Percentiles rank a stretch among this genome's conserved stretches.
These are phyloP conservation scores for Vesta saturnalis DNA, from an alignment of 2,888 invertebrate species.

Conservation along the genomic window DNA sequence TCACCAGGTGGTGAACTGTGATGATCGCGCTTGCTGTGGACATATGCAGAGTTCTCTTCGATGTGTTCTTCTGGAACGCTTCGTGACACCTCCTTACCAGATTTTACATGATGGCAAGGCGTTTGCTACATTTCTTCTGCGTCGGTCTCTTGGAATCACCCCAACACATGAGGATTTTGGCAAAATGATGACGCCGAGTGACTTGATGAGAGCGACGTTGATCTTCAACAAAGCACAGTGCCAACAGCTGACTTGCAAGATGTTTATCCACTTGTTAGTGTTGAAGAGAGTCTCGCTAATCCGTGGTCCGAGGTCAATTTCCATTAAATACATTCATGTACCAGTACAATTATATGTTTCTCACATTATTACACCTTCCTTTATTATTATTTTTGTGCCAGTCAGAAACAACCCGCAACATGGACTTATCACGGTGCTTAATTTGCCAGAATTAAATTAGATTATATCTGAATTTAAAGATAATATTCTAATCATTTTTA, in stretches of 20 bases:
- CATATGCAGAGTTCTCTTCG: background rate
- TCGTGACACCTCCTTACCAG: background rate
- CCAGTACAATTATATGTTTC: too few species aligned
- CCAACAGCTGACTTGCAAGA: constrained; percentile 5
- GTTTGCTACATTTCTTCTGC: background rate
- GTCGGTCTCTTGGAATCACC: background rate
- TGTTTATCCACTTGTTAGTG: constrained; percentile 5
- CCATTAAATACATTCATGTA: too few species aligned
- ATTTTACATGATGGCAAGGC: background rate
- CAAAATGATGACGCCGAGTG: background rate
- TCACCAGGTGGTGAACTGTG: too few species aligned
- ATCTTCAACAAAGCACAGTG: constrained; percentile 4
- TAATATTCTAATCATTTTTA: too few species aligned
- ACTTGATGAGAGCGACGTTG: background rate
- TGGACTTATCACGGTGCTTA: too few species aligned
- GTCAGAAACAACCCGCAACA: too few species aligned
- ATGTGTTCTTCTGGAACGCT: background rate
- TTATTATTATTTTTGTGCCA: too few species aligned
- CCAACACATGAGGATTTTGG: background rate
- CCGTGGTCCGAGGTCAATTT: too few species aligned
- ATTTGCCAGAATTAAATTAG: too few species aligned
- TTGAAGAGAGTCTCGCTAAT: background rate
- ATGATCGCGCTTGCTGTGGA: too few species aligned
- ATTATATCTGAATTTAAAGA: too few species aligned
- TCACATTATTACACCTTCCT: too few species aligned